Percentiles rank a stretch among this genome's conserved stretches.
phyloP scores from a whole-genome alignment of 2,888 invertebrate species.

The Drosophila fungiperda region DNA sequence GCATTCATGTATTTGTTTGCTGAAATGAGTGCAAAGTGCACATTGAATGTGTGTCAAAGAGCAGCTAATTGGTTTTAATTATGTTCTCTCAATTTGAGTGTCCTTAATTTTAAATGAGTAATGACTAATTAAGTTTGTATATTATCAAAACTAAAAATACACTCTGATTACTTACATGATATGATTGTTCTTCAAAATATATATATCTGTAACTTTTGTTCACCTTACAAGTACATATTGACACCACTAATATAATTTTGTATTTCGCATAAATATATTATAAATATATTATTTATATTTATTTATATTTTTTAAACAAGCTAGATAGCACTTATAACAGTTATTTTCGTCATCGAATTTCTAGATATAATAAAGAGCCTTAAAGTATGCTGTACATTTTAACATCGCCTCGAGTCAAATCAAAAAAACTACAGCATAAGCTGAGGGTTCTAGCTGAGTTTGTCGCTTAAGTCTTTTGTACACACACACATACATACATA shows the following conservation, averaged over 20 bases:
- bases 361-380: not conserved
- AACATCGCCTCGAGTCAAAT: rapidly evolving
- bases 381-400: constrained; percentile 32
- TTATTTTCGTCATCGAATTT: constrained; percentile 22
- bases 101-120: constrained; percentile 29
- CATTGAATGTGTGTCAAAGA: constrained; percentile 43
- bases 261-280: not conserved
- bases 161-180: not conserved
- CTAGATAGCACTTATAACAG: constrained; percentile 1
- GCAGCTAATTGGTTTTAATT: constrained; percentile 74
- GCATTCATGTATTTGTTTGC: constrained; percentile 44
- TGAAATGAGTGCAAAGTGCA: constrained; percentile 68
- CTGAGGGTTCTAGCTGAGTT: constrained; percentile 40
- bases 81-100: constrained; percentile 21
- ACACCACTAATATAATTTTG: not conserved
- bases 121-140: constrained; percentile 19
- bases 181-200: not conserved
- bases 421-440: constrained; percentile 34
- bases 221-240: not conserved
- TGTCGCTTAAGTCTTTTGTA: constrained; percentile 76
- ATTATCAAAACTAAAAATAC: not conserved
- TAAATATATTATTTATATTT: not conserved
- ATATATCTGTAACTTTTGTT: not conserved
- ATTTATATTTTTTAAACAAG: not conserved
- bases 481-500: not conserved